Evolutionary conservation across 2,797 vertebrate species (phyloP), one percentile per base, ranked within the genome.

Genomic region (Clarias laeviceps): DNA sequence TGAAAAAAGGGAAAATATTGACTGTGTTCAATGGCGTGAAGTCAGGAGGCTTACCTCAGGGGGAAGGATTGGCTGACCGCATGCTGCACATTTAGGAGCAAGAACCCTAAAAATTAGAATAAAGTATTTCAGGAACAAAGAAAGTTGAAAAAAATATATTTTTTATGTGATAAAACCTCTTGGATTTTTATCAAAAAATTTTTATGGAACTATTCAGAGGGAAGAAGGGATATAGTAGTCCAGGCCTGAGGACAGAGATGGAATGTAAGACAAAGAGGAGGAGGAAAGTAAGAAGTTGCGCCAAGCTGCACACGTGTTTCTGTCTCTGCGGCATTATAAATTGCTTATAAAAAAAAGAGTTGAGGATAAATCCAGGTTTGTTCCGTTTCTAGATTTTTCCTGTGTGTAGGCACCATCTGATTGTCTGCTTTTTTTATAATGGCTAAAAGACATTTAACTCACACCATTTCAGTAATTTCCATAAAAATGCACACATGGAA

Each of bases 81-180:
- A 99, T 0, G 97, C 96, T 20, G 97, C 96, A 93, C 98, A 99
- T 92, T 99, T 99, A 2, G 98, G 98, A 20, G 98, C 98, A 91
- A 99, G 91, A 87, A 99, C 97, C 92, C 98, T 99, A 88, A 4
- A 89, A 85, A 80, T 22, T 6, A 84, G 18, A 40, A 87, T 4
- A 88, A 68, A 72, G 11, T 32, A 45, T 64, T 79, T 79, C 34
- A 83, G 56, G 15, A 62, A 50, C 37, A 20, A 22, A 80, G 40
- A 22, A 22, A 74, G 18, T 74, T 50, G 24, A 69, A 59, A 15
- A 74, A 80, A 73, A 57, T 17, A n/a, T 34, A 3, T 6, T 22
- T 15, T 57, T 40, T 0, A 40, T 56, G 9, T 50, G 18, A 32
- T 14, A 65, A 20, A 37, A 32, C 4, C 45, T 54, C 20, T 54